Conservation (phyloP, 2,888 invertebrate species). For the Acrocera orbiculus region DNA sequence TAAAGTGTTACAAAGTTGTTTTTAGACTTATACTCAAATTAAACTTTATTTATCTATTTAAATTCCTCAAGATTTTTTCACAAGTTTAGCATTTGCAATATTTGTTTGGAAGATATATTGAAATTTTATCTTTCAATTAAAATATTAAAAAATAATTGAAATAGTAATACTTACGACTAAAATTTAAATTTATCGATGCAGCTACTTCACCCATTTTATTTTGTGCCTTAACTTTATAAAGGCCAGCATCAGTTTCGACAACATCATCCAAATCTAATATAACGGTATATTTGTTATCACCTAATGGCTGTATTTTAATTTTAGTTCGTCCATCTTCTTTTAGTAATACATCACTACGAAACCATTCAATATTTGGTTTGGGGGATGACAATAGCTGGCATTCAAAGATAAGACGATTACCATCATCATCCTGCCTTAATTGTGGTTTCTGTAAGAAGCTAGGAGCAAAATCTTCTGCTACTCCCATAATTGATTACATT, state of each 20-base stretch:
- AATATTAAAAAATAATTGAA: no score
- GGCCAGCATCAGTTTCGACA: conserved; percentile 86
- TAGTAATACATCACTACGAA: conserved; percentile 69
- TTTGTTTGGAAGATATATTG: no score
- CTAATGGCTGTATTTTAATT: conserved; percentile 74
- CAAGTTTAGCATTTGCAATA: no score
- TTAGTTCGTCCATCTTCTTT: conserved; percentile 70
- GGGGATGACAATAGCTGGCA: conserved; percentile 77
- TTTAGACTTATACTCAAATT: no score
- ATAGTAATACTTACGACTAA: conserved; percentile 69
- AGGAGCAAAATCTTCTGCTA: conserved; percentile 81
- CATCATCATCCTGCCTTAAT: conserved; percentile 89
- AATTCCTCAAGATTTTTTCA: no score
- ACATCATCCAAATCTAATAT: conserved; percentile 90
- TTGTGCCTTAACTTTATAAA: conserved; percentile 93
- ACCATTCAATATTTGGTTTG: conserved; percentile 84
- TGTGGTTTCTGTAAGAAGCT: conserved; percentile 97
- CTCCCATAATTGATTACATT: conserved; percentile 22
- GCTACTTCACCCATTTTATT: conserved; percentile 95
- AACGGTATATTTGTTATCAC: conserved; percentile 72
- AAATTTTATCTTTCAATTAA: no score
- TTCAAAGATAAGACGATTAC: conserved; percentile 86
- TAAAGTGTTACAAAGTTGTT: no score
- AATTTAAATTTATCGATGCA: conserved; percentile 92
- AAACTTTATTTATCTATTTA: no score